A percentile compares a stretch with the other conserved stretches of the same genome.
Conservation (phyloP, 2,797 vertebrate species). For the Myiothlypis coronata region DNA sequence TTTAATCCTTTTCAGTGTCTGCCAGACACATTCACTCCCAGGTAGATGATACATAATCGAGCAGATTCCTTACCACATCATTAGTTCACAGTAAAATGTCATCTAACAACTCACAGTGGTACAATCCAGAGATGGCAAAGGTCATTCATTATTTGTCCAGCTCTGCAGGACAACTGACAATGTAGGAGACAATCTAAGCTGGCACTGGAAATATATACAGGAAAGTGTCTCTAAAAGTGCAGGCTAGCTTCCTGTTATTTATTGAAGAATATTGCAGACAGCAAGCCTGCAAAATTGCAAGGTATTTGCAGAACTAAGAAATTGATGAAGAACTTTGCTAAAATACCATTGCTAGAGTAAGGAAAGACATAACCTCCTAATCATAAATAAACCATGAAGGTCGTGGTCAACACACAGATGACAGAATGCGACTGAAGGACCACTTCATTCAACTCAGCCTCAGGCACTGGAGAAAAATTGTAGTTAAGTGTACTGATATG, state of each 20-base stretch:
- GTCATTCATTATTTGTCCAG: background rate
- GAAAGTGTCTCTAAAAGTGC: background rate
- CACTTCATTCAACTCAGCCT: slow-evolving; percentile 48
- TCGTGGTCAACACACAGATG: slow-evolving; percentile 44
- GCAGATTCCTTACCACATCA: background rate
- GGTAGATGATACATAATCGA: background rate
- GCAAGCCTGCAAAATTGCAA: background rate
- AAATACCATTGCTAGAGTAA: background rate
- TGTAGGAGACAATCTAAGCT: background rate
- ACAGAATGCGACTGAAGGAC: slow-evolving; percentile 50
- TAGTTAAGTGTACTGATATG: slow-evolving; percentile 44
- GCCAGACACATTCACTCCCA: background rate
- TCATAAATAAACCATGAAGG: slow-evolving; percentile 64
- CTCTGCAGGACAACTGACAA: background rate
- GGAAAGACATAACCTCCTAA: slow-evolving; percentile 12
- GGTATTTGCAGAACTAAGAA: background rate
- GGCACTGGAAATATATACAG: background rate
- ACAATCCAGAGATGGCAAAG: background rate
- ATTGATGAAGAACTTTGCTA: background rate
- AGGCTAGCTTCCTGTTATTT: background rate
- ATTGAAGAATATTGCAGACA: background rate
- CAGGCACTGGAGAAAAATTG: slow-evolving; percentile 56
- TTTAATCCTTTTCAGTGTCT: background rate
- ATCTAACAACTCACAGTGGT: background rate
- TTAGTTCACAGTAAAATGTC: background rate